A percentile compares a stretch with the other conserved stretches of the same genome.
These are phyloP conservation scores for Anolis carolinensis DNA, from an alignment of 2,113 vertebrate genomes.

Conservation along the genomic window DNA sequence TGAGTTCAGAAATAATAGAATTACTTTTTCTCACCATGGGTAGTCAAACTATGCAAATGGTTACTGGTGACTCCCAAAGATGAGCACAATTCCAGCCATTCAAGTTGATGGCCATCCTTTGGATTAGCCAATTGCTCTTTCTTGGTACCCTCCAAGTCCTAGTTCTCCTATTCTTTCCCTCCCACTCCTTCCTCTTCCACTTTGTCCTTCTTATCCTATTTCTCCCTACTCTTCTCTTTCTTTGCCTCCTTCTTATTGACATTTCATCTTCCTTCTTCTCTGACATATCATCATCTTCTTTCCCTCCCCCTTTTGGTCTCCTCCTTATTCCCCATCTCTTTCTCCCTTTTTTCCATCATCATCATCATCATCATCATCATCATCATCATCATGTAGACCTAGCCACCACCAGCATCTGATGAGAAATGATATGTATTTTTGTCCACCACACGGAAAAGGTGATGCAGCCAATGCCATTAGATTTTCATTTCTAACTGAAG, in stretches of 20 bases:
- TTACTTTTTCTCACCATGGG: neutral
- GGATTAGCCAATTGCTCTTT: too few relatives aligned
- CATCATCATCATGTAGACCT: neutral
- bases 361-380: too few relatives aligned
- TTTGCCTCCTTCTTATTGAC: neutral
- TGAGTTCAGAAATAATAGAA: neutral
- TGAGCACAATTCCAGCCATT: too few relatives aligned
- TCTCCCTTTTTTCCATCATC: too few relatives aligned
- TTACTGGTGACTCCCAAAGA: too few relatives aligned
- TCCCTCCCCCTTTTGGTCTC: too few relatives aligned
- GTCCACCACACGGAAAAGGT: neutral
- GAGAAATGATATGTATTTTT: neutral
- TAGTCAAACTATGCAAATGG: too few relatives aligned
- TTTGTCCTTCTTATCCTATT: neutral
- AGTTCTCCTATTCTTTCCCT: neutral
- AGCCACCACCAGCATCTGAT: neutral
- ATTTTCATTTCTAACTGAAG: slow-evolving; percentile 8
- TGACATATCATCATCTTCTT: too few relatives aligned
- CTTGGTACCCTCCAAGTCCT: neutral
- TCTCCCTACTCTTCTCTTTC: neutral
- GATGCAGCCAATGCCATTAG: neutral
- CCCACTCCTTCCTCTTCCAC: too few relatives aligned
- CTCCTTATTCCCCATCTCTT: too few relatives aligned
- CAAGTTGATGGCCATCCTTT: too few relatives aligned
- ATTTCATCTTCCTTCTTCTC: neutral